Evolutionary conservation across 2,888 invertebrate genomes (phyloP).

Genomic region (Melipona bicolor): DNA sequence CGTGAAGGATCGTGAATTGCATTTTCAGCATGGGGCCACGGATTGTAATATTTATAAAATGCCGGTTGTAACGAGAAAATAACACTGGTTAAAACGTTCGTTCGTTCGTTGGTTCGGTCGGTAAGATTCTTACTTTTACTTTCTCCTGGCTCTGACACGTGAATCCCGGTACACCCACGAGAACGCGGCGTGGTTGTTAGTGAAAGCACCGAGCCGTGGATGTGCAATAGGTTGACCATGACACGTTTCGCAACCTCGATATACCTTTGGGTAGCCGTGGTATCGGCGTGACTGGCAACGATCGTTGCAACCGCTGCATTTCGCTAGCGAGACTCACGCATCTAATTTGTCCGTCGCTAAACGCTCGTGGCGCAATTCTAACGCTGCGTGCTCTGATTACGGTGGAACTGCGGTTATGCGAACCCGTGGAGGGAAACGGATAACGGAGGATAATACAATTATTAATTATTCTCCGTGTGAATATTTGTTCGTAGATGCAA

Average conservation of each 20-base stretch:
- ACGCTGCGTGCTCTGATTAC: neutral
- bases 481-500: too few species aligned
- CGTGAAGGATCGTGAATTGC: neutral
- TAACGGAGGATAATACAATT: too few species aligned
- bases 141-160: slow-evolving; percentile 32
- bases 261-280: slow-evolving; percentile 19
- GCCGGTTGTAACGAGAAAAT: slow-evolving; percentile 10
- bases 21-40: neutral
- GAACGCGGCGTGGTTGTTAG: slow-evolving; percentile 58
- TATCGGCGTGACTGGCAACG: slow-evolving; percentile 22
- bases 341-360: neutral
- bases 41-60: slow-evolving; percentile 15
- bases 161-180: slow-evolving; percentile 38
- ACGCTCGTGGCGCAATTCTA: neutral
- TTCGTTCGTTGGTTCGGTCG: too few species aligned
- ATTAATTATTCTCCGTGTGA: too few species aligned
- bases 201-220: slow-evolving; percentile 73
- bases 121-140: slow-evolving; percentile 31
- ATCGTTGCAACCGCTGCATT: slow-evolving; percentile 14
- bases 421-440: too few species aligned
- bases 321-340: neutral
- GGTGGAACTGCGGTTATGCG: too few species aligned
- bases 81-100: neutral
- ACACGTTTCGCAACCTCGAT: slow-evolving; percentile 77
- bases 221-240: slow-evolving; percentile 80